phyloP scores from a whole-genome alignment of 2,888 invertebrate species.

The Steinernema carpocapsae region DNA sequence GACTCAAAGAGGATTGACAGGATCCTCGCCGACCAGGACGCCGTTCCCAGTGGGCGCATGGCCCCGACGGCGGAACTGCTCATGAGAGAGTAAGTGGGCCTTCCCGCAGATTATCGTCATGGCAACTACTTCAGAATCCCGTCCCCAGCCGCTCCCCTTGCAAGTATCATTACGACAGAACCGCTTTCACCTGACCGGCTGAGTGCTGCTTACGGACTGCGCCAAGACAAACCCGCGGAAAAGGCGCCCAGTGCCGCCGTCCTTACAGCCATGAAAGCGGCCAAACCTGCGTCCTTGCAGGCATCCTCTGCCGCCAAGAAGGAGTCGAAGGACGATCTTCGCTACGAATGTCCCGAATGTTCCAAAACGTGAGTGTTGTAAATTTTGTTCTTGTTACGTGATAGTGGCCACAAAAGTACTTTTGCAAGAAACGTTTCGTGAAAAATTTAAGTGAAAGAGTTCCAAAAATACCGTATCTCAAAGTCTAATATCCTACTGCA shows the following conservation, averaged over 20 bases:
- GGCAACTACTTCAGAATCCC: not conserved
- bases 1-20: too few species aligned
- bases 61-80: not conserved
- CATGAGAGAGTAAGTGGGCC: not conserved
- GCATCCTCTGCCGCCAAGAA: not conserved
- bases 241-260: not conserved
- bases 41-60: not conserved
- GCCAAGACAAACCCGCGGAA: not conserved
- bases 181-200: not conserved
- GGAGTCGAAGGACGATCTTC: slow-evolving; percentile 13
- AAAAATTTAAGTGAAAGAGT: too few species aligned
- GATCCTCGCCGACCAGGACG: not conserved
- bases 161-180: not conserved
- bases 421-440: not conserved
- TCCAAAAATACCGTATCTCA: too few species aligned
- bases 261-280: too few species aligned
- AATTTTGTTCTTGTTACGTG: not conserved
- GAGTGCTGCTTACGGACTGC: not conserved
- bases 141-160: not conserved
- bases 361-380: slow-evolving; percentile 14
- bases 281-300: not conserved
- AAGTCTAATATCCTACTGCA: too few species aligned
- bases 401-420: not conserved
- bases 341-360: slow-evolving; percentile 19
- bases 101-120: too few species aligned